Evolutionary conservation across 2,113 vertebrate species (phyloP).

Genomic region (Oenanthe oenanthe): DNA sequence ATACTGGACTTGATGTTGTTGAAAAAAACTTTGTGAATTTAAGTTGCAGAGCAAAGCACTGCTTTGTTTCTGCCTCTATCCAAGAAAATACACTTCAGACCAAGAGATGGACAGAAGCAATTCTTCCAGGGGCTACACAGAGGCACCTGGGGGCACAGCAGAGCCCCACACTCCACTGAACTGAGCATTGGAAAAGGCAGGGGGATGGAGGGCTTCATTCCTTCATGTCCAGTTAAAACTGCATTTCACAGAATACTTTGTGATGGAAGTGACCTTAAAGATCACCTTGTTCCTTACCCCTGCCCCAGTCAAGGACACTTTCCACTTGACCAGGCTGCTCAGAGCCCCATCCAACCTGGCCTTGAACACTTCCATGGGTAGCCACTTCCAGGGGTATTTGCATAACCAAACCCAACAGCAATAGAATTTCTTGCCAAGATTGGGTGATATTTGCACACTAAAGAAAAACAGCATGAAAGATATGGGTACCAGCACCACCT

Average conservation of each 20-base stretch:
- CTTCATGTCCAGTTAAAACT: not conserved
- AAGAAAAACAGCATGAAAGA: not conserved
- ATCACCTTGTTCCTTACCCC: not conserved
- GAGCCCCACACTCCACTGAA: not conserved
- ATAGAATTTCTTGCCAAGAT: not conserved
- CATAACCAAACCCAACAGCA: not conserved
- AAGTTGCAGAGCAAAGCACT: not conserved
- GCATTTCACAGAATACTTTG: not conserved
- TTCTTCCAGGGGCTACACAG: not conserved
- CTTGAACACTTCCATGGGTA: not conserved
- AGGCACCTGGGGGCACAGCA: not conserved
- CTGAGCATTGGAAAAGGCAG: not conserved
- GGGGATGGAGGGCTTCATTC: not conserved
- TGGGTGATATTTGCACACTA: not conserved
- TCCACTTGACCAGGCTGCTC: not conserved
- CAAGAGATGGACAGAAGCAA: not conserved
- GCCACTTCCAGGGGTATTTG: not conserved
- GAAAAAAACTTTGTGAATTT: not conserved
- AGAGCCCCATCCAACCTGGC: not conserved
- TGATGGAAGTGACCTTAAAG: not conserved
- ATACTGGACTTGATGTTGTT: not conserved
- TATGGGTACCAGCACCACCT: not conserved
- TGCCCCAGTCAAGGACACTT: too few species aligned
- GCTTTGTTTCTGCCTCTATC: not conserved
- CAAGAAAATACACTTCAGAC: not conserved